Percentiles rank a stretch among this genome's conserved stretches.
Evolutionary conservation across 2,113 vertebrate genomes (phyloP).

Genomic region (Gadus chalcogrammus): DNA sequence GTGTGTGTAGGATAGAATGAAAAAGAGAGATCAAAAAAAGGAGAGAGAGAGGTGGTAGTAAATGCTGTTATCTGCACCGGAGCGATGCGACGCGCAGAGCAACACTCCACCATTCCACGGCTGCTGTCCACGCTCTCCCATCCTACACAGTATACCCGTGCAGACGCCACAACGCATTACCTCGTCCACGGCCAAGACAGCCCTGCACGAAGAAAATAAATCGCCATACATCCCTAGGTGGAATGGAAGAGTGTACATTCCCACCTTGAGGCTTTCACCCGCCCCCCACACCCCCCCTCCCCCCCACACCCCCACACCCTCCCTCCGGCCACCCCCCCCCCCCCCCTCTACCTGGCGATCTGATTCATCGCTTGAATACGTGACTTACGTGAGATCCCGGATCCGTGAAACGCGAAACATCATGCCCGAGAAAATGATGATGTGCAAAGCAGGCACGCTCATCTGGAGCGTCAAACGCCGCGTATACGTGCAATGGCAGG

Average conservation of each 20-base stretch:
- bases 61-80: slow-evolving; percentile 52
- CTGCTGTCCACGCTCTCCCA: slow-evolving; percentile 62
- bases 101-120: slow-evolving; percentile 50
- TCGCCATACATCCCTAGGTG: no score
- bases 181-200: slow-evolving; percentile 42
- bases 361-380: slow-evolving; percentile 39
- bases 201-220: slow-evolving; percentile 47
- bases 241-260: no score
- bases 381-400: slow-evolving; percentile 26
- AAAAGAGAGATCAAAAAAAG: no score
- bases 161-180: slow-evolving; percentile 24
- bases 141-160: slow-evolving; percentile 63
- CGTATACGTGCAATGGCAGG: background rate
- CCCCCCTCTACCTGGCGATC: slow-evolving; percentile 46
- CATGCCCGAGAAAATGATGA: slow-evolving; percentile 50
- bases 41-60: no score
- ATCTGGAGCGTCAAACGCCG: slow-evolving; percentile 36
- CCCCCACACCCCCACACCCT: no score
- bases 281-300: no score
- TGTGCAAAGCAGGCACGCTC: slow-evolving; percentile 50
- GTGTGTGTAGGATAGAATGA: no score
- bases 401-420: slow-evolving; percentile 41
- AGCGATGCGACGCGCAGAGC: slow-evolving; percentile 55
- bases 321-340: no score
- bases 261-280: no score